phyloP scores from a whole-genome alignment of 2,113 vertebrate species.

The Mormoops blainvillei region DNA sequence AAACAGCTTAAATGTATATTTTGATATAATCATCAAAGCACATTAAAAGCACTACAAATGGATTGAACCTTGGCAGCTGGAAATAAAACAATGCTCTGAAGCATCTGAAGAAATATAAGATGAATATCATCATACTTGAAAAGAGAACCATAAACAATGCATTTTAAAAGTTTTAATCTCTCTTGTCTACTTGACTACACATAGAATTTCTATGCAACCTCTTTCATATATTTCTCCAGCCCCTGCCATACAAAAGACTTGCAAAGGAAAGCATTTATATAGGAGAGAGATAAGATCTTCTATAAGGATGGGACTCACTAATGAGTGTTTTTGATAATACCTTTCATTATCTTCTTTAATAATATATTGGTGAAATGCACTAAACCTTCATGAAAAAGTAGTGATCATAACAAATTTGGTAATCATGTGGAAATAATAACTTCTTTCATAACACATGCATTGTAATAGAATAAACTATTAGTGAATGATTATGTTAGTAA shows the following conservation, averaged over 20 bases:
- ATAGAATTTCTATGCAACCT: background rate
- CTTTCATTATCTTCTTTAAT: background rate
- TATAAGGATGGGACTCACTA: background rate
- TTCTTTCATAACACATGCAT: slow-evolving; percentile 2
- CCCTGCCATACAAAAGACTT: background rate
- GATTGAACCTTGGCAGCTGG: background rate
- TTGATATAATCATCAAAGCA: background rate
- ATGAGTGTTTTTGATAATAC: background rate
- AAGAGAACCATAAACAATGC: background rate
- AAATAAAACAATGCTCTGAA: background rate
- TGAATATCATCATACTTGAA: background rate
- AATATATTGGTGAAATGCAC: background rate
- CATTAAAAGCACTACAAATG: background rate
- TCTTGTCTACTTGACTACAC: background rate
- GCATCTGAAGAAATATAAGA: background rate
- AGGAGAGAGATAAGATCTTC: background rate
- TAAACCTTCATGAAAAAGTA: slow-evolving; percentile 22
- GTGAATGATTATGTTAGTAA: slow-evolving; percentile 13
- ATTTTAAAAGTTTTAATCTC: background rate
- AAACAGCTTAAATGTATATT: background rate
- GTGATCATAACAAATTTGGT: background rate
- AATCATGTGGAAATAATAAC: slow-evolving; percentile 27
- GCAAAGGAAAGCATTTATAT: background rate
- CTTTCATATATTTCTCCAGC: background rate
- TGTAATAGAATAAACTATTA: background rate